These are phyloP conservation scores for Saccostrea glomerata DNA, from an alignment of 1,140 invertebrate species.

Conservation along the genomic window DNA sequence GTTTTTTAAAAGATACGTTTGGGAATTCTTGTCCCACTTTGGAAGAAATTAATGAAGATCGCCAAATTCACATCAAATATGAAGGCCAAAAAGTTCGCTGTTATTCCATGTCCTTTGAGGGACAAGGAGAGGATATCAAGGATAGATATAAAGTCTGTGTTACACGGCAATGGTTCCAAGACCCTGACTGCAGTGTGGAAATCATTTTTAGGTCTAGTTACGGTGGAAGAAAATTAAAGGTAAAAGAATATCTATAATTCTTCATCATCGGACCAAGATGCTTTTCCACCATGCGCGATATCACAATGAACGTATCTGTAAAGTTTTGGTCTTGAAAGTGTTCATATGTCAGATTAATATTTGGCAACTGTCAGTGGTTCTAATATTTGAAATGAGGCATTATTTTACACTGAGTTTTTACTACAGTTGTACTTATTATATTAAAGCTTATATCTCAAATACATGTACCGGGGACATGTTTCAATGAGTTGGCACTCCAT, in stretches of 20 bases:
- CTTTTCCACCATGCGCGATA: too few species aligned
- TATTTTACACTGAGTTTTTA: too few species aligned
- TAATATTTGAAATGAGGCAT: too few species aligned
- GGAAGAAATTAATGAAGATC: background rate
- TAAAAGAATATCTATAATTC: background rate
- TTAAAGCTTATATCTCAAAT: too few species aligned
- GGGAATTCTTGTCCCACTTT: background rate
- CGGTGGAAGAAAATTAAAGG: background rate
- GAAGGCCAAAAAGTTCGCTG: background rate
- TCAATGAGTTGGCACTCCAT: too few species aligned
- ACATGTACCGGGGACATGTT: too few species aligned
- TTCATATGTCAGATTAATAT: too few species aligned
- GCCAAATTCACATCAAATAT: background rate
- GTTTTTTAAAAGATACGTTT: background rate
- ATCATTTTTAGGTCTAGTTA: background rate
- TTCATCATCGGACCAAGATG: too few species aligned
- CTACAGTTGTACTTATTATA: too few species aligned
- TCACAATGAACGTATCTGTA: too few species aligned
- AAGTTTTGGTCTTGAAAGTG: too few species aligned
- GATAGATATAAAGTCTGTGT: slow-evolving; percentile 3
- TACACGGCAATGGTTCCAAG: background rate
- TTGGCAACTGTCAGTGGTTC: too few species aligned
- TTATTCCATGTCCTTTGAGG: background rate
- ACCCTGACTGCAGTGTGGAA: background rate
- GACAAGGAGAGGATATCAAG: background rate